These are phyloP conservation scores for Lycaena phlaeas DNA, from an alignment of 2,888 invertebrate species.

Conservation along the genomic window DNA sequence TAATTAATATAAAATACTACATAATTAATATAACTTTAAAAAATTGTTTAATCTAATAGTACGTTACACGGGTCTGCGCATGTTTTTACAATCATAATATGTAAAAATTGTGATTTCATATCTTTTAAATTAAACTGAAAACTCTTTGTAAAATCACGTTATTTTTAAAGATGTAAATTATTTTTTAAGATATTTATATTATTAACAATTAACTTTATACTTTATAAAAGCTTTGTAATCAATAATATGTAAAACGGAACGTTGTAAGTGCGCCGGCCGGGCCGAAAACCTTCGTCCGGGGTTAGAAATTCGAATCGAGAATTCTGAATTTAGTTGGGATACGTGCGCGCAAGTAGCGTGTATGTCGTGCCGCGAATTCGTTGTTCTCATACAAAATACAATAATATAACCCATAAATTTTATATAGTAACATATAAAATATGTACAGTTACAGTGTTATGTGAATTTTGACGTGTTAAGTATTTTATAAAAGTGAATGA, in stretches of 20 bases:
- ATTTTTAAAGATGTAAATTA: too few relatives aligned
- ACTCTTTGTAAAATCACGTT: too few relatives aligned
- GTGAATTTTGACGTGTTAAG: slow-evolving; percentile 21
- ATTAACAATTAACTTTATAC: not conserved
- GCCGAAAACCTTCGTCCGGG: slow-evolving; percentile 54
- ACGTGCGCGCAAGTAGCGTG: slow-evolving; percentile 35
- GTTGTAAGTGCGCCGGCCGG: slow-evolving; percentile 49
- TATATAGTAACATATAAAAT: slow-evolving; percentile 30
- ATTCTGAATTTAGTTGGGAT: slow-evolving; percentile 43
- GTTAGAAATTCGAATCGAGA: slow-evolving; percentile 22
- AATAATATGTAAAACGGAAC: slow-evolving; percentile 40
- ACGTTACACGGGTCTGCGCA: too few relatives aligned
- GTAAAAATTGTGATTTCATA: too few relatives aligned
- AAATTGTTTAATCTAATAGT: too few relatives aligned
- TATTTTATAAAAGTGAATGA: slow-evolving; percentile 23
- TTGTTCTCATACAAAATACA: slow-evolving; percentile 33
- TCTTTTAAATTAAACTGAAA: too few relatives aligned
- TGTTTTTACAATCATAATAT: too few relatives aligned
- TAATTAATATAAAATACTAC: too few relatives aligned
- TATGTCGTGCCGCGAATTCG: slow-evolving; percentile 22
- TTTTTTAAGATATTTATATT: too few relatives aligned
- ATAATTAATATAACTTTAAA: too few relatives aligned
- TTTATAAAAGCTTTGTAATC: not conserved
- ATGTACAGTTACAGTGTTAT: slow-evolving; percentile 22
- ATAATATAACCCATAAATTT: slow-evolving; percentile 50